Evolutionary conservation across 2,888 invertebrate species (phyloP), one percentile per base, ranked within the genome.

Genomic region (Molanna angustata): DNA sequence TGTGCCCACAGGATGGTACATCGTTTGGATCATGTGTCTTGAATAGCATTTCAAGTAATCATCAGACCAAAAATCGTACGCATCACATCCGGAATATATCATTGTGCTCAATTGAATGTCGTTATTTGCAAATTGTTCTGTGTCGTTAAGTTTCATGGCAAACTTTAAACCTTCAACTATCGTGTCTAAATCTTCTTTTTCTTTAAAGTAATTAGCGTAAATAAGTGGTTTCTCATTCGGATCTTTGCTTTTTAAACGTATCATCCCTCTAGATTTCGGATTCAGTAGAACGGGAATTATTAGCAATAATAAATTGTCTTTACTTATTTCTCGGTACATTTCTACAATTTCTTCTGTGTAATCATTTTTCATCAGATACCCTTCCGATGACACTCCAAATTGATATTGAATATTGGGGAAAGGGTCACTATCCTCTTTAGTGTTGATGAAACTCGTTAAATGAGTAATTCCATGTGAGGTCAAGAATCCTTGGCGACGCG

Each of bases 1-100:
- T 0, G 85, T 86, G 40, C 88, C 84, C 1, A 81, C 80, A 1
- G 85, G 83, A 65, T 89, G 88, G 67, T 84, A 87, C 20, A 80
- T 65, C 1, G 80, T 79, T 1, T 74, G 69, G 4, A 73, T 73
- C 66, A 80, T 72, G 56, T 79, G 71, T 13, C 72, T 69, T 4
- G 80, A 72, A 32, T 80, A 74, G 62, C 85, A 85, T 56, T 69
- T 68, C 79, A 82, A 80, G 64, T 80, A 84, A 0, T 64, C 65
- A 39, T 76, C 70, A 1, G 70, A 64, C 33, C 65, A 62, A 45
- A 65, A 66, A n/a, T 60, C 57, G 33, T 66, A 60, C 22, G 64
- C 56, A 1, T 58, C 61, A 58, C 79, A 79, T 14, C 63, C 64
- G 7, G 64, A 60, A n/a, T 76, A 61, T 4, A 66, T 60, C 1